phyloP scores from a whole-genome alignment of 2,888 invertebrate species.

The Bembecia ichneumoniformis region DNA sequence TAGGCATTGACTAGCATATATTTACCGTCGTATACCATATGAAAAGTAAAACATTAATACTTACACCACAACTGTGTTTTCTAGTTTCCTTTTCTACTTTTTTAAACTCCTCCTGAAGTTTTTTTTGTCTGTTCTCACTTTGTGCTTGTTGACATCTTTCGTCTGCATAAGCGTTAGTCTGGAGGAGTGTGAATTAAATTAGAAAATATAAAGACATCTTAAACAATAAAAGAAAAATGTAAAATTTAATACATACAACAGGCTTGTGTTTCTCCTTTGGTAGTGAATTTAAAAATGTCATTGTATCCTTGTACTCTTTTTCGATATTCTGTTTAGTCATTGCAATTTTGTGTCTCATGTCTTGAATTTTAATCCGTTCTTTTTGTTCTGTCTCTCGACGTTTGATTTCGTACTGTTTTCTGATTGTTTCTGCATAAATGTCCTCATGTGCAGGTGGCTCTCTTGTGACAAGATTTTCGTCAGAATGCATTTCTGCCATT shows the following conservation, averaged over 20 bases:
- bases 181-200: slow-evolving; percentile 11
- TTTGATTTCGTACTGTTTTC: slow-evolving; percentile 17
- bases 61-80: slow-evolving; percentile 35
- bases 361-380: slow-evolving; percentile 31
- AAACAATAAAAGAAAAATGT: too few species aligned
- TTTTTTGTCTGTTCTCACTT: slow-evolving; percentile 40
- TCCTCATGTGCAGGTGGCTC: slow-evolving; percentile 40
- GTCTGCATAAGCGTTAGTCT: slow-evolving; percentile 51
- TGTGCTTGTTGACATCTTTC: slow-evolving; percentile 38
- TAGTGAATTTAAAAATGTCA: slow-evolving; percentile 50
- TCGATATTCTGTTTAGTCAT: slow-evolving; percentile 77
- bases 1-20: too few species aligned
- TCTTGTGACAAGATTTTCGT: slow-evolving; percentile 34
- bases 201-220: background rate
- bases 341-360: slow-evolving; percentile 46
- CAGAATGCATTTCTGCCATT: slow-evolving; percentile 26
- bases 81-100: slow-evolving; percentile 46
- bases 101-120: slow-evolving; percentile 48
- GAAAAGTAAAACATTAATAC: background rate
- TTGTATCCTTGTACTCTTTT: slow-evolving; percentile 58
- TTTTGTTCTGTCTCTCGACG: slow-evolving; percentile 17
- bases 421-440: slow-evolving; percentile 52
- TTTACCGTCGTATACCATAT: background rate
- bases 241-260: slow-evolving; percentile 31
- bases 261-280: slow-evolving; percentile 38